Base-by-base conservation (phyloP, 2,888 invertebrate species). In the Drosophila borborema region DNA sequence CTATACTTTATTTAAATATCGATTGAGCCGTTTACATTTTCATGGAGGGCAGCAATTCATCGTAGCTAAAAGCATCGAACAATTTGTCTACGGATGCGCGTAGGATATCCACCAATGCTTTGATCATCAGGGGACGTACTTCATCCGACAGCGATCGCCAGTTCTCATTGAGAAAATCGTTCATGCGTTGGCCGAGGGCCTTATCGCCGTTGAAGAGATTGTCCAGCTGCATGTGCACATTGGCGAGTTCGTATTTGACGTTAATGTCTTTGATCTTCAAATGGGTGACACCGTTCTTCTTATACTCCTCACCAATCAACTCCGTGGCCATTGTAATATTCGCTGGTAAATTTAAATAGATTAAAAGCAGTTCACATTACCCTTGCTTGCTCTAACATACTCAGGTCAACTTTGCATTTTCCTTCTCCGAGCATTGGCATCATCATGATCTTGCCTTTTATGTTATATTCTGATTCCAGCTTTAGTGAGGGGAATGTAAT, bases 101-200 rank as follows among this genome's bases (percentile, higher is more conserved):
- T 74, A 95, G 93, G 12, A 95, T 92, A 12, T 93, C 93, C 0
- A 94, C 94, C 53, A 96, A 94, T 1, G 94, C 94, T 63, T 95
- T 95, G 89, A 96, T 96, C 88, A 97, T 93, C 0, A 96, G 94
- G 0, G 95, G 95, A 82, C 96, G 96, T 6, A 97, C 94, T 85
- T 97, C 96, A 36, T 95, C 95, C 0, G 95, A 94, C 1, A 97
- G 94, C 38, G 94, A 94, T 82, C 95, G 94, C 97, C 97, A 97
- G 90, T 97, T 96, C 54, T 96, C 96, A 87, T 97, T 97, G 28
- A 97, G 91, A 90, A 97, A 96, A 38, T 94, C 92, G 91, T 97
- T 97, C 95, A 97, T 96, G 2, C 95, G 94, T 23, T 95, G 94
- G 36, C 96, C 96, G 63, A 96, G 91, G 70, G 95, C 95, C 63